Evolutionary conservation across 2,797 vertebrate genomes (phyloP), one percentile per base, ranked within the genome.

Genomic region (Acipenser ruthenus): DNA sequence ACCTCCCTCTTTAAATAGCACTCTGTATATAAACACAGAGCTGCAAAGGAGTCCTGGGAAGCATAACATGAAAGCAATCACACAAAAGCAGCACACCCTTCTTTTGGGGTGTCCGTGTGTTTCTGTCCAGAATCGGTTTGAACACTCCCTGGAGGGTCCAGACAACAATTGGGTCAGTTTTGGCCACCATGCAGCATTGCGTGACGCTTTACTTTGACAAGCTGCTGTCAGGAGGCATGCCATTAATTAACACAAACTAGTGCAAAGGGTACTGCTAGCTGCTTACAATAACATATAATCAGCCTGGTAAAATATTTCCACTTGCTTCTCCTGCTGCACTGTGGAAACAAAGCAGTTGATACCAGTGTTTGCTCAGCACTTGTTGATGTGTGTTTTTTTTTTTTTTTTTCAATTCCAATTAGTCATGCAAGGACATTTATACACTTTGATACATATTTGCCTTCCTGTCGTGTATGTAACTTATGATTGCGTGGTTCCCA

Each of bases 371-470:
- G 37, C 37, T 37, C 37, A 37, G 37, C 37, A 37, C 37, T 37
- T 37, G 23, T 37, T 37, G 37, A 37, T 37, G 37, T 60, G 18
- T 10, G n/a, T n/a, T n/a, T n/a, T 7, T 9, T 62, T 62, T 23
- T 47, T 62, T 23, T n/a, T 37, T 62, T 62, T 62, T 48, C 6
- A 8, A 7, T 62, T 37, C 6, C 12, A 9, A 4, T 10, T 62
- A 8, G 10, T 10, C 18, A 7, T 4, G 4, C 10, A 3, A 10
- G 8, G n/a, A 10, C 10, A 12, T 6, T 7, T 48, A 18, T 74
- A 62, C 76, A 67, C 74, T 60, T 51, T 70, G 70, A 69, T 69
- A 67, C 71, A 68, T 69, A 66, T 60, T 68, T 70, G 66, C 69
- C 70, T 69, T 73, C 63, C 49, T 63, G 64, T 69, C 9, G 72